Evolutionary conservation across 2,888 invertebrate genomes (phyloP).

Genomic region (Heliconius cydno): DNA sequence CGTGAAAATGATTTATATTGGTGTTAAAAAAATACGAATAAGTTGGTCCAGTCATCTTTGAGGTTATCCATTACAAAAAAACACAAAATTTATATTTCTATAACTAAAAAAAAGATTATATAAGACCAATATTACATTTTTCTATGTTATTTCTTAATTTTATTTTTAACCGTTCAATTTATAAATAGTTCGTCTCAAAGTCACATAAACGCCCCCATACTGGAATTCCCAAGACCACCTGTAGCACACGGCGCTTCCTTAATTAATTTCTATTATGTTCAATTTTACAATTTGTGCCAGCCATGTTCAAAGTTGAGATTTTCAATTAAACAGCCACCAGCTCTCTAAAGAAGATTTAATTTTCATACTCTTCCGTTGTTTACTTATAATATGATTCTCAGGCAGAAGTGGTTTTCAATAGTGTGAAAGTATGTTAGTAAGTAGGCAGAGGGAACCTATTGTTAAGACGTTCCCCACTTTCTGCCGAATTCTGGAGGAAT

Average conservation of each 20-base stretch:
- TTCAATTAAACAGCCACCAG: conserved; percentile 33
- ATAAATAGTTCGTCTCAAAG: background rate
- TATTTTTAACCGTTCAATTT: background rate
- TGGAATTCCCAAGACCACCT: conserved; percentile 30
- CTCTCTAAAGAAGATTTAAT: conserved; percentile 12
- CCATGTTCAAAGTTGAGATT: conserved; percentile 37
- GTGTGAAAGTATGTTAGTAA: background rate
- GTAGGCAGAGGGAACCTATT: too few species aligned
- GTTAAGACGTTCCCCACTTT: too few species aligned
- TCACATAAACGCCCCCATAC: conserved; percentile 24
- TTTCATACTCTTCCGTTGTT: conserved; percentile 19
- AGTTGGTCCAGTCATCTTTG: too few species aligned
- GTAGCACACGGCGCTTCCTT: conserved; percentile 33
- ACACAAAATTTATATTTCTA: too few species aligned
- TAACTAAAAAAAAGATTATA: background rate
- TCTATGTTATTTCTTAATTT: background rate
- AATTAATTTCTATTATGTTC: conserved; percentile 41
- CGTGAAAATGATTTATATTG: too few species aligned
- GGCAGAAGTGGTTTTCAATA: background rate
- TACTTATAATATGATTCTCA: background rate
- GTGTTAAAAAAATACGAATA: too few species aligned
- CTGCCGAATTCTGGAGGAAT: too few species aligned
- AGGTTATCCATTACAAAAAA: too few species aligned
- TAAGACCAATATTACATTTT: background rate
- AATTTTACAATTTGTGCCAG: conserved; percentile 41